phyloP scores from a whole-genome alignment of 2,797 vertebrate species.

The Sebastes umbrosus region DNA sequence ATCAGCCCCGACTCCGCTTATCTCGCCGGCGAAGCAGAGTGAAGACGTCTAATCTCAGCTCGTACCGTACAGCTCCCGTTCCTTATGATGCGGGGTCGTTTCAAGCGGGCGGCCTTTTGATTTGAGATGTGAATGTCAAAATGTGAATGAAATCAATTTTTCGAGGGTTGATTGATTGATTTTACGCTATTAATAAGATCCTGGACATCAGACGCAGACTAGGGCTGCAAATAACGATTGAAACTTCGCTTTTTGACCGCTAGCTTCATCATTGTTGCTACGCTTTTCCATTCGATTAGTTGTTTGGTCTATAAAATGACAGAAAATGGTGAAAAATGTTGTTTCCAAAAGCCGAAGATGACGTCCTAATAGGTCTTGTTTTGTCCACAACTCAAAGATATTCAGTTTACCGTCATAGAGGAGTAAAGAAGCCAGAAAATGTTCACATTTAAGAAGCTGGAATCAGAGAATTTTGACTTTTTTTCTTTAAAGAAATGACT shows the following conservation, averaged over 20 bases:
- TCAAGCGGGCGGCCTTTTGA: neutral
- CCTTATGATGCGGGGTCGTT: neutral
- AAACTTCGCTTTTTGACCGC: neutral
- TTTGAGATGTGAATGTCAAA: slow-evolving; percentile 3
- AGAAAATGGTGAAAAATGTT: no score
- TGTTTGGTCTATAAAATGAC: no score
- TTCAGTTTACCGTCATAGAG: no score
- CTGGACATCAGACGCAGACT: neutral
- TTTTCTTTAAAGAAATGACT: no score
- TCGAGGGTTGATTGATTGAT: neutral
- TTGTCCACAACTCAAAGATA: no score
- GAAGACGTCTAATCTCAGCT: slow-evolving; percentile 13
- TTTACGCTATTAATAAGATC: neutral
- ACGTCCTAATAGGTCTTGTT: no score
- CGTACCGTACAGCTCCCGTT: neutral
- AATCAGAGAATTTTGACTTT: no score
- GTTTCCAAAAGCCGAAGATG: no score
- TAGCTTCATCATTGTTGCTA: no score
- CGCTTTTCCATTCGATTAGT: neutral
- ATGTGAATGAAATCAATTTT: neutral
- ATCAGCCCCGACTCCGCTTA: slow-evolving; percentile 25
- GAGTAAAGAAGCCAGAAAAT: no score
- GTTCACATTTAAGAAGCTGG: no score
- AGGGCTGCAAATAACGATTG: neutral
- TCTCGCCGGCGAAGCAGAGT: slow-evolving; percentile 21